Percentiles rank a stretch among this genome's conserved stretches.
These are phyloP conservation scores for Pelvicachromis taeniatus DNA, from an alignment of 2,113 vertebrate species.

Conservation along the genomic window DNA sequence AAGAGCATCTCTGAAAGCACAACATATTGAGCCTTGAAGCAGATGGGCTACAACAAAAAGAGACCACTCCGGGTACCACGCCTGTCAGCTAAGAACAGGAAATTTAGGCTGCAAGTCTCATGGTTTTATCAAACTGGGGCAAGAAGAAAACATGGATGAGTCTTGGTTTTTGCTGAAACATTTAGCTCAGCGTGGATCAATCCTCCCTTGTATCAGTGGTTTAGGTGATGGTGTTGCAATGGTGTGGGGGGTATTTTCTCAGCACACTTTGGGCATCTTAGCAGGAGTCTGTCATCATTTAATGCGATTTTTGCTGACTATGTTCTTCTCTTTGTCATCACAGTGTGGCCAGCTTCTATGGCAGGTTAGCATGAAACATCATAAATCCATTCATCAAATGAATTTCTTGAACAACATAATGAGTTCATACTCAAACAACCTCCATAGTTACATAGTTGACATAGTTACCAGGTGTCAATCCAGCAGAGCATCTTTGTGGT, in stretches of 20 bases:
- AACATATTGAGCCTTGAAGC: not conserved
- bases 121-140: not conserved
- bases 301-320: not conserved
- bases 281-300: fast-evolving
- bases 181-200: not conserved
- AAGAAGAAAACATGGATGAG: not conserved
- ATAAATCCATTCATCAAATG: not conserved
- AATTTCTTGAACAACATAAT: not conserved
- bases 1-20: not conserved
- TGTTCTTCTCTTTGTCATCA: not conserved
- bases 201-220: not conserved
- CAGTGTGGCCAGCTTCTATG: not conserved
- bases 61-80: fast-evolving
- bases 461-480: not conserved
- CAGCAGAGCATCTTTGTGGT: not conserved
- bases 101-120: not conserved
- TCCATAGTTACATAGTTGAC: not conserved
- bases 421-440: not conserved
- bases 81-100: not conserved
- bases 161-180: not conserved
- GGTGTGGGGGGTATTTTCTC: not conserved
- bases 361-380: not conserved
- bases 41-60: not conserved
- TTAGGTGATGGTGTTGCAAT: not conserved
- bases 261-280: not conserved